Evolutionary conservation across 2,113 vertebrate genomes (phyloP), one percentile per base, ranked within the genome.

Genomic region (Eira barbara): DNA sequence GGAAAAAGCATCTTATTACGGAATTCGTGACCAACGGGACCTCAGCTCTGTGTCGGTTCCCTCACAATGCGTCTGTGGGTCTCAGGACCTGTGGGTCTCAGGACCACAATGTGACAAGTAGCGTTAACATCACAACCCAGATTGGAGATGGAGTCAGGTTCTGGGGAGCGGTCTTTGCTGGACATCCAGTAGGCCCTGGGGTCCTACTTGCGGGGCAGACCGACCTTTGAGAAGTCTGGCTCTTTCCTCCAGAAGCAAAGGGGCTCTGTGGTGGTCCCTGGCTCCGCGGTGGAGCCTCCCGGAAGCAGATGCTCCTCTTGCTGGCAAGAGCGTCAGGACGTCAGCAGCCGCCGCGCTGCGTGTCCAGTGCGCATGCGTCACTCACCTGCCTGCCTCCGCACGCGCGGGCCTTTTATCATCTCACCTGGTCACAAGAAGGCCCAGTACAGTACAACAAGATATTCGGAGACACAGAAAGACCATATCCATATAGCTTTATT

Each of bases 111-210:
- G 98, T 99, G 99, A 98, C 99, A 99, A 89, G 99, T 99, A 29
- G 99, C 99, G 85, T 99, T 99, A 98, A 99, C 99, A 52, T 99
- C 99, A 78, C 99, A 99, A 87, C 99, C 99, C 87, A 99, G 99
- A 97, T 99, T 97, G 69, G 99, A 99, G 97, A 99, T 98, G 69
- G 99, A 99, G 92, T 99, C 98, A 98, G 99, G 99, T 97, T 98
- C 97, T 93, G 99, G 99, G 36, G 99, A 99, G 99, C 96, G 99
- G 99, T 98, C 99, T 98, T 95, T 99, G 99, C 97, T 99, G 99
- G 74, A 99, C 98, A 78, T 99, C 99, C 0, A 99, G 98, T 95
- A 99, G 99, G 98, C 99, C 99, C 98, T 99, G 99, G 92, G 99
- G 99, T 98, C 99, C 99, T 89, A 99, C 99, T 12, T 98, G 98